A percentile compares a stretch with the other conserved stretches of the same genome.
Evolutionary conservation across 2,888 invertebrate species (phyloP).

Genomic region (Diaphora mendica): DNA sequence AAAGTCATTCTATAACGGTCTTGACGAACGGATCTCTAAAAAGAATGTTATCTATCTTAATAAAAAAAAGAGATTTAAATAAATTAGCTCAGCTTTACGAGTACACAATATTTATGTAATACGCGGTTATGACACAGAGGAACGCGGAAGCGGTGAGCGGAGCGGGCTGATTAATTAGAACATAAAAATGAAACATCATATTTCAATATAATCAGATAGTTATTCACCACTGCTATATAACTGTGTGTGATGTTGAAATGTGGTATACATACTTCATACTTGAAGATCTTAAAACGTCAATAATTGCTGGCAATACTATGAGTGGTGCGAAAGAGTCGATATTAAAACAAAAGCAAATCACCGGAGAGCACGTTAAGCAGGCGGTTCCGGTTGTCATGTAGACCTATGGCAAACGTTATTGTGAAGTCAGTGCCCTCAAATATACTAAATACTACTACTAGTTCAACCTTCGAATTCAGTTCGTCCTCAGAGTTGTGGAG

Average conservation of each 20-base stretch:
- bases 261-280: background rate
- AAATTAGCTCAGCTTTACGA: slow-evolving; percentile 5
- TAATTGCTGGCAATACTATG: background rate
- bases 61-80: background rate
- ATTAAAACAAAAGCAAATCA: too few species aligned
- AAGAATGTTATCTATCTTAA: background rate
- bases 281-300: too few species aligned
- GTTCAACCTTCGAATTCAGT: too few species aligned
- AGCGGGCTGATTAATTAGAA: slow-evolving; percentile 20
- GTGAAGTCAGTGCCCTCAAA: too few species aligned
- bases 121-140: slow-evolving; percentile 12
- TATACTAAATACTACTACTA: too few species aligned
- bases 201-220: slow-evolving; percentile 11
- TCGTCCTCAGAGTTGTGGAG: too few species aligned
- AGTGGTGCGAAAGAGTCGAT: background rate
- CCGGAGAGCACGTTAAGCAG: too few species aligned
- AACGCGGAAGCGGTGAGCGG: slow-evolving; percentile 28
- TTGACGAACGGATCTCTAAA: background rate
- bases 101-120: slow-evolving; percentile 31
- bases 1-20: background rate
- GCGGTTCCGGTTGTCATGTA: too few species aligned
- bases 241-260: background rate
- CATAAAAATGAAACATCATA: slow-evolving; percentile 21
- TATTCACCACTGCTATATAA: background rate
- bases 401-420: too few species aligned